Evolutionary conservation across 2,888 invertebrate species (phyloP), one percentile per base, ranked within the genome.

Genomic region (Plagodis dolabraria): DNA sequence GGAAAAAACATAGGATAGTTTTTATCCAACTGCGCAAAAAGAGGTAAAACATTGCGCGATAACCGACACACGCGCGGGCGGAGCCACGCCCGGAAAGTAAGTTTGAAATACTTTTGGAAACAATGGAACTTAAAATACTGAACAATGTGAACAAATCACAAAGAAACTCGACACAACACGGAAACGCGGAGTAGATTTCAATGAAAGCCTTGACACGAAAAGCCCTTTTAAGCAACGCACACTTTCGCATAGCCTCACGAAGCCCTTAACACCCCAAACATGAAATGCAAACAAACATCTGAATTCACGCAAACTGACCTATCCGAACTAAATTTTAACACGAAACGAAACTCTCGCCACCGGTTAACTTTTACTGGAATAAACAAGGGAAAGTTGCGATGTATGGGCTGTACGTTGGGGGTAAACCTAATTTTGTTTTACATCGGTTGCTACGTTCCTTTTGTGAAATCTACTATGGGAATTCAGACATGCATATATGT

Each of bases 401-500:
- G 54, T 65, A 65, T 65, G 61, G 38, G 22, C 4, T 22, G 22
- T 22, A 38, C 49, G 50, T 46, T 53, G 68, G 60, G 63, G 67
- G 54, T 54, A 55, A 55, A 67, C 65, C 65, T 69, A 65, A 71
- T 72, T 74, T 70, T 65, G 67, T 72, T 72, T 74, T 69, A 69
- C 71, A 51, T 47, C 38, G 58, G 64, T 69, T 62, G 36, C 33
- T 46, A 22, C 51, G 52, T 52, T 40, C 45, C 40, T 12, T 8
- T n/a, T 33, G 48, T 38, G 46, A 45, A 46, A 54, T 50, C 47
- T 7, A 22, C 4, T 22, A 35, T 46, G 40, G 8, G 42, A 11
- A 40, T 8, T 22, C 5, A 42, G 44, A 36, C 51, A 11, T n/a
- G 33, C 22, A 57, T 47, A 35, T 46, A 35, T 33, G 11, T 8